Evolutionary conservation across 2,797 vertebrate genomes (phyloP).

Genomic region (Heliangelus exortis): DNA sequence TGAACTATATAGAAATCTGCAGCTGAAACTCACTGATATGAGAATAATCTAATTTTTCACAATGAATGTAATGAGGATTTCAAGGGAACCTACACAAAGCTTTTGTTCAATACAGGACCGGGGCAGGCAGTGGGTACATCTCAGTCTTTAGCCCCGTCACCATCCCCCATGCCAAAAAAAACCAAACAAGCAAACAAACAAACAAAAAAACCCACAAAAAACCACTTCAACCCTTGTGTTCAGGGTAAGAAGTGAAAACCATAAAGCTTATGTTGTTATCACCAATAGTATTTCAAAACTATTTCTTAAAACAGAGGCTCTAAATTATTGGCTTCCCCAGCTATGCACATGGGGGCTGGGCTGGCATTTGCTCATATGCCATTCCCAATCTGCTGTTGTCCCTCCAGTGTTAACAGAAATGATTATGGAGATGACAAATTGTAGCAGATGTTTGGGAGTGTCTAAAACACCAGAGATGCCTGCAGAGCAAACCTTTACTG

Average conservation of each 20-base stretch:
- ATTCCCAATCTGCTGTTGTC: not conserved
- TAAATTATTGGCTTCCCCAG: not conserved
- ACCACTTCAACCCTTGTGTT: not conserved
- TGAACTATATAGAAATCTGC: conserved; percentile 62
- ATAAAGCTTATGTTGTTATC: not conserved
- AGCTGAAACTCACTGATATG: conserved; percentile 60
- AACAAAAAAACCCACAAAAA: not conserved
- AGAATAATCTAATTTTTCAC: conserved; percentile 66
- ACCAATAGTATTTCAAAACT: not conserved
- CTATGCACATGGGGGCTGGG: not conserved
- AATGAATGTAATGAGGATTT: conserved; percentile 42
- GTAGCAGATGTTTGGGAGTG: not conserved
- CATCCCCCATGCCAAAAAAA: too few species aligned
- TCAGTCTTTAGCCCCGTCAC: not conserved
- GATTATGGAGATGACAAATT: not conserved
- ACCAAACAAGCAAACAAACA: too few species aligned
- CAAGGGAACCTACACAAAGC: conserved; percentile 16
- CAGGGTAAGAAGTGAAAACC: not conserved
- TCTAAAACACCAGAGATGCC: not conserved
- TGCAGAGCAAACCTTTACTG: not conserved
- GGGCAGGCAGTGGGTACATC: not conserved
- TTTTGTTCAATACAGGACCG: not conserved
- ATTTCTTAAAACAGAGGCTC: not conserved
- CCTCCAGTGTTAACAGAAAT: not conserved
- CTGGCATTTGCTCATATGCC: not conserved